phyloP scores from a whole-genome alignment of 2,797 vertebrate genomes.

The Squalus acanthias region DNA sequence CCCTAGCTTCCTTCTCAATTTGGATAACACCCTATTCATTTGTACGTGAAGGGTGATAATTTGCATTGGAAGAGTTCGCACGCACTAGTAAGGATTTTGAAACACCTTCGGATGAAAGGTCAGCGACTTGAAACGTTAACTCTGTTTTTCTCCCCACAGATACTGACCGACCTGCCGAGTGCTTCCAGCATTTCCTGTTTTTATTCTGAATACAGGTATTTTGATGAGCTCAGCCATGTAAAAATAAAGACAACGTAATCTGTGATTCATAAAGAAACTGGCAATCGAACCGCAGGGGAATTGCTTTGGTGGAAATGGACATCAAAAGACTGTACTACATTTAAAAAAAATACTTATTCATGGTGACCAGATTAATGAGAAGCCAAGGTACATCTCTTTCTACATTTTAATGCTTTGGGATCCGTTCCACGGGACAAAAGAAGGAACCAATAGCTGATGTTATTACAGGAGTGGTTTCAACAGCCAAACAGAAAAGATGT shows the following conservation, averaged over 20 bases:
- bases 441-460: slow-evolving; percentile 49
- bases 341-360: not conserved
- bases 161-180: no score
- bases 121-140: no score
- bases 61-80: not conserved
- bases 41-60: not conserved
- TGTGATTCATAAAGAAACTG: not conserved
- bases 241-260: not conserved
- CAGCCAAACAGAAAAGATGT: slow-evolving; percentile 64
- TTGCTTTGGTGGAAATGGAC: not conserved
- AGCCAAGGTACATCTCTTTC: not conserved
- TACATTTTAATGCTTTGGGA: slow-evolving; percentile 39
- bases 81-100: not conserved
- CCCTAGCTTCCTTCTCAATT: not conserved
- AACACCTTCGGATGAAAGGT: not conserved
- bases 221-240: not conserved
- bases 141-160: no score
- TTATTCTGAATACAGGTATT: no score
- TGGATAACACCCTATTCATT: not conserved
- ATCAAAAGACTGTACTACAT: not conserved
- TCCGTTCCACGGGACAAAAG: slow-evolving; percentile 49
- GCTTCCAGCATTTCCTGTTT: no score
- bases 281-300: not conserved
- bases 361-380: not conserved
- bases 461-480: slow-evolving; percentile 53